Conservation (phyloP, 2,113 vertebrate species). For the Pithys albifrons region DNA sequence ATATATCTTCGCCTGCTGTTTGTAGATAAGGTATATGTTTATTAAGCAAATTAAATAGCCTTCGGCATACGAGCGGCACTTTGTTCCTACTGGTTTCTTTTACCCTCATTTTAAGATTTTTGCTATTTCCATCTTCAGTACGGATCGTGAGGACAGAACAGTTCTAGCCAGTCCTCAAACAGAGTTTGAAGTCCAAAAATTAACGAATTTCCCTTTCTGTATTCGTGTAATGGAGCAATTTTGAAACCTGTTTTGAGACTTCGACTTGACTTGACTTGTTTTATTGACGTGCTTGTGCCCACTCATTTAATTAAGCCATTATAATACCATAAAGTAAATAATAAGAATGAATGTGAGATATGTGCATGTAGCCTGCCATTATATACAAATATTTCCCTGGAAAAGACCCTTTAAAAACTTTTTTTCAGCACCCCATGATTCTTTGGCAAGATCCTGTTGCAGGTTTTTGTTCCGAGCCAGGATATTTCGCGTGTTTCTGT, state of each 20-base stretch:
- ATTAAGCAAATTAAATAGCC: constrained; percentile 65
- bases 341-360: constrained; percentile 59
- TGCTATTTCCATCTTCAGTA: background rate
- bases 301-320: constrained; percentile 69
- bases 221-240: constrained; percentile 53
- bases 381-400: constrained; percentile 4
- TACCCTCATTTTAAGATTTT: background rate
- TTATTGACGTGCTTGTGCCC: constrained; percentile 65
- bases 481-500: constrained; percentile 7
- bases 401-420: background rate
- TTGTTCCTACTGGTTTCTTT: constrained; percentile 47
- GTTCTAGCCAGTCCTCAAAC: background rate
- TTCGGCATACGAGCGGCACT: background rate
- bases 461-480: constrained; percentile 43
- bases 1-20: constrained; percentile 68
- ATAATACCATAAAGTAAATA: constrained; percentile 65
- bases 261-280: constrained; percentile 67
- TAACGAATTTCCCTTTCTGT: constrained; percentile 36
- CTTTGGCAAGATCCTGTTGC: constrained; percentile 6
- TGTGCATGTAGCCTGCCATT: constrained; percentile 24
- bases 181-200: background rate
- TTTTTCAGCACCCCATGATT: background rate
- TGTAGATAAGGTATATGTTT: constrained; percentile 77
- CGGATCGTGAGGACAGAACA: background rate
- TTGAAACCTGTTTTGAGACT: constrained; percentile 60